Evolutionary conservation across 2,888 invertebrate genomes (phyloP), one percentile per base, ranked within the genome.

Genomic region (Micropterix aruncella): DNA sequence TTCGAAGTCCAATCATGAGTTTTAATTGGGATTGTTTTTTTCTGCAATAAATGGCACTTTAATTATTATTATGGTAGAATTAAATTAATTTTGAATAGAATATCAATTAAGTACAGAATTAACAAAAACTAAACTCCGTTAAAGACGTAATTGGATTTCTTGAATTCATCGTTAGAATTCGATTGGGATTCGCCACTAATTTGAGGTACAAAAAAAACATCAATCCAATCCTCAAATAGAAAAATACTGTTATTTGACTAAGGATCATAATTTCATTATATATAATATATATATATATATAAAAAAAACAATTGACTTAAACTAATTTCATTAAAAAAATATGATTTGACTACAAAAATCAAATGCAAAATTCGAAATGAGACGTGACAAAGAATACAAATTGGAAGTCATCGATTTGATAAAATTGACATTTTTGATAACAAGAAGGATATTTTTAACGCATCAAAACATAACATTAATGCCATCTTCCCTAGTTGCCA

Each of bases 211-310:
- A 43, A 27, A 47, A 17, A 19, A 47, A 46, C 47, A 48, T 46
- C 44, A 38, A 48, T 19, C 40, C 39, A 45, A 45, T 42, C 40
- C 14, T 43, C 42, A 46, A 40, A 27, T 71, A 71, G 56, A 71
- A 71, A 72, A 72, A 72, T 72, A 72, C 71, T 72, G 71, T 67
- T 68, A 70, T 72, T 70, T 70, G 71, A 71, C 71, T 72, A 71
- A 68, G 67, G 66, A 47, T 51, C 50, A 43, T 47, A 44, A 50
- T 68, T 70, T 65, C 61, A 60, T 66, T 65, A 68, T 63, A 68
- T 65, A 68, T 64, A 49, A 66, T 61, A 65, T 60, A 61, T 61
- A 63, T 60, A 63, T 59, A 57, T 57, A 60, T 63, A 63, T 60
- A 57, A n/a, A n/a, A n/a, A 27, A 27, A 27, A 44, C 41, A 39